Conservation (phyloP, 2,113 vertebrate genomes). For the Apeltes quadracus region DNA sequence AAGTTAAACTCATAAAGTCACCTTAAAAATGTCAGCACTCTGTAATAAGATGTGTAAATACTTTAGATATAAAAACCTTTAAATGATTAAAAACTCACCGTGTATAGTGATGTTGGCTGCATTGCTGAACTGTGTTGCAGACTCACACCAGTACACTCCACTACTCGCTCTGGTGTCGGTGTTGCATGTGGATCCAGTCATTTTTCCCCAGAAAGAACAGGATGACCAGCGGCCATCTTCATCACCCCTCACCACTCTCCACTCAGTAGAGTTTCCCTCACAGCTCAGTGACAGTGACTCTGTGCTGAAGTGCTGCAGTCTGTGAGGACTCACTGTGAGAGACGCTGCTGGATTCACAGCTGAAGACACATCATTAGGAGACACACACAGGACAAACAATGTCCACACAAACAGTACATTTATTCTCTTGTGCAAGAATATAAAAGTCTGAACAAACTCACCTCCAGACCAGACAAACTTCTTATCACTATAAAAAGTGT, state of each 20-base stretch:
- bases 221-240: rapidly evolving
- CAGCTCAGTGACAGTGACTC: conserved; percentile 35
- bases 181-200: not conserved
- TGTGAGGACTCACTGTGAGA: no score
- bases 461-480: conserved; percentile 53
- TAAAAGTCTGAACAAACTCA: conserved; percentile 11
- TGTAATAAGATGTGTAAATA: no score
- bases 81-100: not conserved
- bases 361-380: no score
- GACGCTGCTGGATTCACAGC: no score
- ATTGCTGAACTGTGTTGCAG: conserved; percentile 9
- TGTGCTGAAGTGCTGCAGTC: no score
- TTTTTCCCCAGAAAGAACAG: rapidly evolving
- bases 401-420: not conserved
- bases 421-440: not conserved
- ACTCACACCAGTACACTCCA: conserved; percentile 18
- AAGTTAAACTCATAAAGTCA: no score
- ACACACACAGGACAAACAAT: not conserved
- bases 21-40: no score
- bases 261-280: conserved; percentile 31
- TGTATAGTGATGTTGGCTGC: not conserved
- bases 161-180: rapidly evolving
- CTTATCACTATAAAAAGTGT: not conserved
- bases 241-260: conserved; percentile 3
- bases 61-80: no score